phyloP scores from a whole-genome alignment of 2,797 vertebrate species.

The Alosa sapidissima region DNA sequence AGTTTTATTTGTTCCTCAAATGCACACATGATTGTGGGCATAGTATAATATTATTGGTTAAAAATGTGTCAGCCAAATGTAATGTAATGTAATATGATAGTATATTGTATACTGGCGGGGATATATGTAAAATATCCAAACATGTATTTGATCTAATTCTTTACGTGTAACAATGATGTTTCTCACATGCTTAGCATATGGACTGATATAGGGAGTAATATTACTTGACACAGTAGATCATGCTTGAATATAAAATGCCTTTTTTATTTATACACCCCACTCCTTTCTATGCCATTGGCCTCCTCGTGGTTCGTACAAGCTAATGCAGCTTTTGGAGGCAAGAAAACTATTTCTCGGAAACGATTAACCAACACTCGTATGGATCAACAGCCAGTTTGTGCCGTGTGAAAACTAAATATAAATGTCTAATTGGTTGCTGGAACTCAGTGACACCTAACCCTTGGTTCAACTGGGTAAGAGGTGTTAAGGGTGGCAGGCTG shows the following conservation, averaged over 20 bases:
- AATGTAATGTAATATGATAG: no score
- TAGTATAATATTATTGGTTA: neutral
- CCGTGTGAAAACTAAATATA: conserved; percentile 38
- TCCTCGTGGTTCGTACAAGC: neutral
- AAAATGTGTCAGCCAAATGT: neutral
- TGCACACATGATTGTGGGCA: neutral
- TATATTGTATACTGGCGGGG: no score
- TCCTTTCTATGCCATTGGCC: neutral
- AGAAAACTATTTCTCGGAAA: conserved; percentile 19
- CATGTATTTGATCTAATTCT: no score
- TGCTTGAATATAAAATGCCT: neutral
- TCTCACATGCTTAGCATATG: neutral
- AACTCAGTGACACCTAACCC: conserved; percentile 30
- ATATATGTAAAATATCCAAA: no score
- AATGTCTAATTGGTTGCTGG: conserved; percentile 45
- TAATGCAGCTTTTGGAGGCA: neutral
- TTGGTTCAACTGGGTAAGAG: conserved; percentile 14
- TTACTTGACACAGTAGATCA: neutral
- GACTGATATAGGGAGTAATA: neutral
- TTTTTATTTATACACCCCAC: neutral
- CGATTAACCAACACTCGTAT: conserved; percentile 9
- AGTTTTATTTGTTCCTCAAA: neutral
- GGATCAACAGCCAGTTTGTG: conserved; percentile 28
- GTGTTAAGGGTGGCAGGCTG: conserved; percentile 30
- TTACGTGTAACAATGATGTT: neutral